These are phyloP conservation scores for Hofmannophila pseudospretella DNA, from an alignment of 2,888 invertebrate species.

Conservation along the genomic window DNA sequence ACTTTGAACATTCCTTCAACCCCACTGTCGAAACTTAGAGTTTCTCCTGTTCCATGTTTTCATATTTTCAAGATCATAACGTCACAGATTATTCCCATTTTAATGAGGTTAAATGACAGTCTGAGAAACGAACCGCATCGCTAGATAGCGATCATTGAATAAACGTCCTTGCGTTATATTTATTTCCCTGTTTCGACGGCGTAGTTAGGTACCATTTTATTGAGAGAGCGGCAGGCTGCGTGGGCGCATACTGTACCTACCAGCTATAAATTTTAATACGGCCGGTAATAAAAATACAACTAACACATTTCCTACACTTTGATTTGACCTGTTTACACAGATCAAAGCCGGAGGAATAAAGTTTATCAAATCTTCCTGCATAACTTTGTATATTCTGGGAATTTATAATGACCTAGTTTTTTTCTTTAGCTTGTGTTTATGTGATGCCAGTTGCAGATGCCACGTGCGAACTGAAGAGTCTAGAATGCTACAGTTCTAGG, in stretches of 20 bases:
- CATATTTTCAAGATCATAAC: too few species aligned
- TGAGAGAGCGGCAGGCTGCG: constrained; percentile 43
- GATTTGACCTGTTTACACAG: constrained; percentile 70
- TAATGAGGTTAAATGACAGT: constrained; percentile 9
- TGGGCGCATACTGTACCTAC: constrained; percentile 58
- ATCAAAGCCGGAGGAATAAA: constrained; percentile 68
- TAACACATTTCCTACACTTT: constrained; percentile 74
- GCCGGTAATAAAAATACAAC: constrained; percentile 69
- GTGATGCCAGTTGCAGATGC: constrained; percentile 5
- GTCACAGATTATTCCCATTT: too few species aligned
- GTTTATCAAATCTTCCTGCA: constrained; percentile 62
- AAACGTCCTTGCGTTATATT: constrained; percentile 44
- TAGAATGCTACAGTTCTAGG: background rate
- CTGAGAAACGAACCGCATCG: constrained; percentile 11
- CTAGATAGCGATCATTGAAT: constrained; percentile 21
- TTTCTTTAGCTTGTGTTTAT: constrained; percentile 18
- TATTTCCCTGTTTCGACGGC: constrained; percentile 43
- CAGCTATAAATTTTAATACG: constrained; percentile 67
- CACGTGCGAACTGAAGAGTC: background rate
- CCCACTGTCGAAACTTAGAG: too few species aligned
- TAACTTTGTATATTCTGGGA: constrained; percentile 42
- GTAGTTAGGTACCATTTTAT: constrained; percentile 51
- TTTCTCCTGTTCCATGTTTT: too few species aligned
- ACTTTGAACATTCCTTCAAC: too few species aligned
- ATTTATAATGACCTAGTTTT: constrained; percentile 36